Percentiles rank a stretch among this genome's conserved stretches.
Evolutionary conservation across 2,888 invertebrate genomes (phyloP).

Genomic region (Limenitis camilla): DNA sequence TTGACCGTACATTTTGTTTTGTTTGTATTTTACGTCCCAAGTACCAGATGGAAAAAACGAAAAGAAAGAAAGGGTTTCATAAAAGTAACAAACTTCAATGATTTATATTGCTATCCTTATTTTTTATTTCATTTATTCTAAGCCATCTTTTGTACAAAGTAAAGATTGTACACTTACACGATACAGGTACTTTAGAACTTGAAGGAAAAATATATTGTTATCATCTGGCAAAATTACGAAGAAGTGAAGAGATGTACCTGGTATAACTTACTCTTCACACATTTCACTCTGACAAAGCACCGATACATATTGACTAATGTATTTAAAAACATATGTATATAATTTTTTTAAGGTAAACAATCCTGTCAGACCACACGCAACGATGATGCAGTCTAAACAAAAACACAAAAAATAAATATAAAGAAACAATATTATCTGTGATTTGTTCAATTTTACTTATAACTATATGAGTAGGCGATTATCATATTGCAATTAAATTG

Average conservation of each 20-base stretch:
- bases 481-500: too few relatives aligned
- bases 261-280: too few relatives aligned
- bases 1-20: constrained; percentile 24
- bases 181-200: too few relatives aligned
- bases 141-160: neutral
- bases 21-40: constrained; percentile 10
- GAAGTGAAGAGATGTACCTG: too few relatives aligned
- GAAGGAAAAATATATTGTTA: too few relatives aligned
- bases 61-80: constrained; percentile 11
- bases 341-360: constrained; percentile 16
- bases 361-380: constrained; percentile 43
- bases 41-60: constrained; percentile 8
- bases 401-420: neutral
- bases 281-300: too few relatives aligned
- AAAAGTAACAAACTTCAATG: neutral
- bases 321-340: too few relatives aligned
- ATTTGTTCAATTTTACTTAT: too few relatives aligned
- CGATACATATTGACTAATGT: too few relatives aligned
- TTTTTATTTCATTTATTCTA: neutral
- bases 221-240: too few relatives aligned
- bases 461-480: too few relatives aligned
- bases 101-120: neutral
- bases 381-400: constrained; percentile 29
- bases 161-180: too few relatives aligned
- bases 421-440: neutral